Percentiles rank a stretch among this genome's conserved stretches.
Conservation (phyloP, 2,113 vertebrate genomes). For the Varanus komodoensis region DNA sequence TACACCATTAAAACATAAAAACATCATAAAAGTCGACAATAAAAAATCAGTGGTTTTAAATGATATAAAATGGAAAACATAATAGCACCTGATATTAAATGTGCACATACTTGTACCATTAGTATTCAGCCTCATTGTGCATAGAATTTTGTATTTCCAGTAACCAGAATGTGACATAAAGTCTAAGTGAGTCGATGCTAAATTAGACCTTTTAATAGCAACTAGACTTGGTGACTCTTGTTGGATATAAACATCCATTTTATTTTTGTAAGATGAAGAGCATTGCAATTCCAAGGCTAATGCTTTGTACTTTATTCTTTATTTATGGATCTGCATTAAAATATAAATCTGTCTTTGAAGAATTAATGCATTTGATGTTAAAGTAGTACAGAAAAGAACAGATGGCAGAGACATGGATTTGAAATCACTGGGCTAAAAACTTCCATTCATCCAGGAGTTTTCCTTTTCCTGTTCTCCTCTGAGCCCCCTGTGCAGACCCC, state of each 20-base stretch:
- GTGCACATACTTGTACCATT: not conserved
- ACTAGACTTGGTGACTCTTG: constrained; percentile 19
- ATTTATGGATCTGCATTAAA: constrained; percentile 38
- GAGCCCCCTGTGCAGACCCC: too few species aligned
- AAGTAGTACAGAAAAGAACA: constrained; percentile 27
- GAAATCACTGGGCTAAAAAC: not conserved
- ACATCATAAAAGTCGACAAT: too few species aligned
- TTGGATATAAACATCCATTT: not conserved
- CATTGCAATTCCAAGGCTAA: constrained; percentile 14
- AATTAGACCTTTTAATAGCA: constrained; percentile 21
- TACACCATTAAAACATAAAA: too few species aligned
- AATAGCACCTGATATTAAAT: not conserved
- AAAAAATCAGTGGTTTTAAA: not conserved
- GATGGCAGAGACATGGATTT: constrained; percentile 11
- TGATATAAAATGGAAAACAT: not conserved
- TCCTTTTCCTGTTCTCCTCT: too few species aligned
- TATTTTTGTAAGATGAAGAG: constrained; percentile 1
- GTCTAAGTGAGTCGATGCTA: not conserved
- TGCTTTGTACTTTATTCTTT: constrained; percentile 36
- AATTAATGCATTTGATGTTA: constrained; percentile 25
- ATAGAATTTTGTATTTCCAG: constrained; percentile 4
- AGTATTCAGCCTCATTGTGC: constrained; percentile 2
- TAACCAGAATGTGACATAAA: not conserved
- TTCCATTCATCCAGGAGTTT: too few species aligned
- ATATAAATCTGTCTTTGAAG: constrained; percentile 23